Percentiles rank a stretch among this genome's conserved stretches.
Conservation (phyloP, 2,888 invertebrate genomes). For the Busseola fusca region DNA sequence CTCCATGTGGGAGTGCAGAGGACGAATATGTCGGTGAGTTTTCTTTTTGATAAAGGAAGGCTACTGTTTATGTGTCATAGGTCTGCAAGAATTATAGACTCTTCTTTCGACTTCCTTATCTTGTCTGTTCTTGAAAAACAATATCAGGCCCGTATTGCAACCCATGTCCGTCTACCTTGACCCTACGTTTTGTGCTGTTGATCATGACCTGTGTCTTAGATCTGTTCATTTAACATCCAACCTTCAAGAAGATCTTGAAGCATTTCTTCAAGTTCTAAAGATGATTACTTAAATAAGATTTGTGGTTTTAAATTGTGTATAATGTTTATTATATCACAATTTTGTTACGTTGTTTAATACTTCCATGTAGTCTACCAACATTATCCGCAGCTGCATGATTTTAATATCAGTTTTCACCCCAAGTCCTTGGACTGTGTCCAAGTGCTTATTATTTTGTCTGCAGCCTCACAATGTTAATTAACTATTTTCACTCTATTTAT, state of each 20-base stretch:
- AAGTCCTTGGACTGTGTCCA: conserved; percentile 48
- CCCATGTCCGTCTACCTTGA: too few species aligned
- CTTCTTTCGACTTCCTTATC: not conserved
- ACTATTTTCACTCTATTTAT: conserved; percentile 6
- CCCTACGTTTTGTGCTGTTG: too few species aligned
- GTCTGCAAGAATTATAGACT: not conserved
- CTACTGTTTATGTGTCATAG: not conserved
- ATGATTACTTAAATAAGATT: too few species aligned
- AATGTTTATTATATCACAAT: too few species aligned
- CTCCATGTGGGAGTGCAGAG: conserved; percentile 1
- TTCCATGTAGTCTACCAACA: conserved; percentile 10
- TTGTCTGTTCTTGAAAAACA: not conserved
- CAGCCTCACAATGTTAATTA: conserved; percentile 6
- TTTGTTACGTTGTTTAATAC: not conserved
- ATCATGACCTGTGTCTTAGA: too few species aligned
- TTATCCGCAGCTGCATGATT: conserved; percentile 29
- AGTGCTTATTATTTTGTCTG: conserved; percentile 37
- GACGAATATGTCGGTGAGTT: not conserved
- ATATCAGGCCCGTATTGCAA: too few species aligned
- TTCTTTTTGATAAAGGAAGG: too few species aligned
- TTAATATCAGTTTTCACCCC: conserved; percentile 35
- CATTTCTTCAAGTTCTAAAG: too few species aligned
- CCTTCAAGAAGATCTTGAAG: too few species aligned
- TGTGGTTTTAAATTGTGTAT: not conserved
- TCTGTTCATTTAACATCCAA: too few species aligned